A percentile compares a stretch with the other conserved stretches of the same genome.
Evolutionary conservation across 2,113 vertebrate genomes (phyloP).

Genomic region (Reinhardtius hippoglossoides): DNA sequence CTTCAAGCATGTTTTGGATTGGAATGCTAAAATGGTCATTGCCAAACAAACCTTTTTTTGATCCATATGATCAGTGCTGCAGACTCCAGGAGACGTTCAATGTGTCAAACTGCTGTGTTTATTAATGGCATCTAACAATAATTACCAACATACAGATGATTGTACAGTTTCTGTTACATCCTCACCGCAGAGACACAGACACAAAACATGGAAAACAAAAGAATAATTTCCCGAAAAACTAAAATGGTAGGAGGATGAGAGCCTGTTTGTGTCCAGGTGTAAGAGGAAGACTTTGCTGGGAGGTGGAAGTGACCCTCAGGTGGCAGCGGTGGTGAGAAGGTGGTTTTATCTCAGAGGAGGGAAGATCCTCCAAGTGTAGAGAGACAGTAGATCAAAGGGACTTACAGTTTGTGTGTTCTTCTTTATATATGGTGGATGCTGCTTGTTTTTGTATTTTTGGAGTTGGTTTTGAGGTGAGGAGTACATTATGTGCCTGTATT

Average conservation of each 20-base stretch:
- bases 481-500: not conserved
- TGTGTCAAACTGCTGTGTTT: constrained; percentile 19
- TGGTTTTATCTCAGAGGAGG: not conserved
- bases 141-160: not conserved
- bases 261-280: not conserved
- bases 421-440: not conserved
- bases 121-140: constrained; percentile 19
- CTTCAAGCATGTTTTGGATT: not conserved
- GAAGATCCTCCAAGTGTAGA: constrained; percentile 26
- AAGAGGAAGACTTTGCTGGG: not conserved
- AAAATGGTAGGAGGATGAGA: not conserved
- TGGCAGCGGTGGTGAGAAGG: not conserved
- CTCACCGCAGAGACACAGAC: not conserved
- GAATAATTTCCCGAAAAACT: not conserved
- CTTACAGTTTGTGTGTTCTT: not conserved
- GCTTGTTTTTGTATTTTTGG: constrained; percentile 8
- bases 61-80: not conserved
- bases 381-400: constrained; percentile 22
- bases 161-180: not conserved
- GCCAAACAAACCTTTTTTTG: not conserved
- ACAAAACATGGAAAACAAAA: not conserved
- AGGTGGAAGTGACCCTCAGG: constrained; percentile 10
- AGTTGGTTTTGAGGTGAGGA: not conserved
- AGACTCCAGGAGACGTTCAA: constrained; percentile 5
- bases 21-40: not conserved